Conservation (phyloP, 1,140 invertebrate genomes). For the Diachasma alloeum region DNA sequence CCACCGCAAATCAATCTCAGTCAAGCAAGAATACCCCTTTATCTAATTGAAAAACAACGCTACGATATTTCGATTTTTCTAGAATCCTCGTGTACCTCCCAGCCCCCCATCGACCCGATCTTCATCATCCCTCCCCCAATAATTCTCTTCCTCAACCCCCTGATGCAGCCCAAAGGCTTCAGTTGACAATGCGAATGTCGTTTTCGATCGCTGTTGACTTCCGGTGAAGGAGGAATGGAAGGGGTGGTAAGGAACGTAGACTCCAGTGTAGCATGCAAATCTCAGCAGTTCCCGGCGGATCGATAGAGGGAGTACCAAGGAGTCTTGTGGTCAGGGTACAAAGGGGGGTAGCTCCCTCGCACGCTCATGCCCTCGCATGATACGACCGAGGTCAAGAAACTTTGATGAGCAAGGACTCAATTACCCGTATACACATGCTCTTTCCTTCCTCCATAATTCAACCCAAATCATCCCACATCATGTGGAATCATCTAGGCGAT, state of each 20-base stretch:
- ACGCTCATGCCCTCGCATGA: constrained; percentile 5
- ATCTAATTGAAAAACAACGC: too few species aligned
- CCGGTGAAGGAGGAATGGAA: background rate
- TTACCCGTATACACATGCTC: background rate
- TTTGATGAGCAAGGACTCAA: constrained; percentile 30
- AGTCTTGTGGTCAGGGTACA: background rate
- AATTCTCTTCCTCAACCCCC: too few species aligned
- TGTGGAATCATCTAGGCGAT: too few species aligned
- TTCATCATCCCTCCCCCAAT: too few species aligned
- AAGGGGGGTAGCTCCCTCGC: background rate
- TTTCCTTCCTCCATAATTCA: background rate
- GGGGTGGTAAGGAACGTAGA: background rate
- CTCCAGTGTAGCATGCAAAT: background rate
- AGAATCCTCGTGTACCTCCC: too few species aligned
- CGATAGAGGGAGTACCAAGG: background rate
- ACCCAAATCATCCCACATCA: too few species aligned
- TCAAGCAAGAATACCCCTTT: too few species aligned
- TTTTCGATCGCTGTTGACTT: background rate
- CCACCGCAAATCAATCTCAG: too few species aligned
- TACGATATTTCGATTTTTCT: too few species aligned
- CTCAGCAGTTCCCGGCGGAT: background rate
- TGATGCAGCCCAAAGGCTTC: background rate
- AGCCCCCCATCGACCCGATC: too few species aligned
- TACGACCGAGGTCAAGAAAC: constrained; percentile 56
- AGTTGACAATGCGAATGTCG: background rate